Conservation (phyloP, 2,797 vertebrate species). For the Lepus oiostolus region DNA sequence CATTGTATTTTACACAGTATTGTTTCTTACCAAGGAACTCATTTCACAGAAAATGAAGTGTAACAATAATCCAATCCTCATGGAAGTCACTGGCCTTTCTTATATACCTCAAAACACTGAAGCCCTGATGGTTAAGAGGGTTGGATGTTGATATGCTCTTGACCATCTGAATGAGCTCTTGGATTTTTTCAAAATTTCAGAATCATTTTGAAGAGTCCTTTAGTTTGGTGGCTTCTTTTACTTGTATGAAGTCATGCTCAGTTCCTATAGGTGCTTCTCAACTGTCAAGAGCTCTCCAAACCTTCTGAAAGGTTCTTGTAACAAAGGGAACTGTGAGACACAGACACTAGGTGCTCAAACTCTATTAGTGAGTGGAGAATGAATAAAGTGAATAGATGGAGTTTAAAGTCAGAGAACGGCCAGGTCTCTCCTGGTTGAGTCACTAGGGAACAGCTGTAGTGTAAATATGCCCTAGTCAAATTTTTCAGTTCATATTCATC, state of each 20-base stretch:
- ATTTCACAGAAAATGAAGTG: no score
- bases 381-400: neutral
- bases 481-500: conserved; percentile 50
- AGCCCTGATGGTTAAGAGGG: neutral
- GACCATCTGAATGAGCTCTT: conserved; percentile 46
- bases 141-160: conserved; percentile 4
- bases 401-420: neutral
- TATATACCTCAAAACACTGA: no score
- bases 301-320: neutral
- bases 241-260: conserved; percentile 51
- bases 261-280: conserved; percentile 35
- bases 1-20: no score
- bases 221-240: conserved; percentile 61
- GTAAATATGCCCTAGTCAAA: conserved; percentile 30
- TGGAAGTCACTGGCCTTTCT: no score
- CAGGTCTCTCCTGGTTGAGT: neutral
- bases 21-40: no score
- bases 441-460: neutral
- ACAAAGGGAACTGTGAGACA: conserved; percentile 26
- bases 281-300: conserved; percentile 47
- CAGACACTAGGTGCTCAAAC: neutral
- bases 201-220: conserved; percentile 63
- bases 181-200: neutral
- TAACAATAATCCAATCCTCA: no score
- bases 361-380: neutral